phyloP scores from a whole-genome alignment of 1,140 invertebrate species.

The Drosophila micromelanica region DNA sequence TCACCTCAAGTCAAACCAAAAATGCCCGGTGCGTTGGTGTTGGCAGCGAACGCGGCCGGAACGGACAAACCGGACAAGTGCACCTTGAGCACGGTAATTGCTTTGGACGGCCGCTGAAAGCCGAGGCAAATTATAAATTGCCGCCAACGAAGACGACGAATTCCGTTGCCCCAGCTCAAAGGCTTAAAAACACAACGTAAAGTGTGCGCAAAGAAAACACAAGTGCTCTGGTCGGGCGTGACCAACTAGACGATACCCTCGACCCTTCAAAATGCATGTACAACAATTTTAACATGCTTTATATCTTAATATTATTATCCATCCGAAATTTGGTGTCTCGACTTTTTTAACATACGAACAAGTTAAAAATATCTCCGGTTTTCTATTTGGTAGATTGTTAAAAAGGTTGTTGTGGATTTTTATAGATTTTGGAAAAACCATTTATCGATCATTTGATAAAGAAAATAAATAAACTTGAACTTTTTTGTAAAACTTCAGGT shows the following conservation, averaged over 20 bases:
- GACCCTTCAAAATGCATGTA: not conserved
- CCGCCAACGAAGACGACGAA: slow-evolving; percentile 36
- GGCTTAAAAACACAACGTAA: slow-evolving; percentile 48
- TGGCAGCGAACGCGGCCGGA: not conserved
- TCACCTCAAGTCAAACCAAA: slow-evolving; percentile 62
- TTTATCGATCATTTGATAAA: too few relatives aligned
- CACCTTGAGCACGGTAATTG: slow-evolving; percentile 63
- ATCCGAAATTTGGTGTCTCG: too few relatives aligned
- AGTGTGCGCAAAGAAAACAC: too few relatives aligned
- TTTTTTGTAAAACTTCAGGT: too few relatives aligned
- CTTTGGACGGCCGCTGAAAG: slow-evolving; percentile 76
- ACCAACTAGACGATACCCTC: not conserved
- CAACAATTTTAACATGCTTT: too few relatives aligned
- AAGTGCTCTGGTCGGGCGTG: not conserved
- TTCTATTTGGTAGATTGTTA: too few relatives aligned
- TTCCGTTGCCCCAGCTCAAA: slow-evolving; percentile 46
- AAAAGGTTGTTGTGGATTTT: too few relatives aligned
- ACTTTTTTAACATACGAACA: too few relatives aligned
- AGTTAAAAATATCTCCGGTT: too few relatives aligned
- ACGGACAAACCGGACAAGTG: slow-evolving; percentile 14
- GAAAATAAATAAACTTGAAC: too few relatives aligned
- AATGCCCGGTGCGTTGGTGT: slow-evolving; percentile 53
- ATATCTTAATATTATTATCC: too few relatives aligned
- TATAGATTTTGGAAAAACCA: too few relatives aligned
- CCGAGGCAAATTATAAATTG: slow-evolving; percentile 76